Base-by-base conservation (phyloP, 2,797 vertebrate species). In the Enteromius afrohamiltoni region DNA sequence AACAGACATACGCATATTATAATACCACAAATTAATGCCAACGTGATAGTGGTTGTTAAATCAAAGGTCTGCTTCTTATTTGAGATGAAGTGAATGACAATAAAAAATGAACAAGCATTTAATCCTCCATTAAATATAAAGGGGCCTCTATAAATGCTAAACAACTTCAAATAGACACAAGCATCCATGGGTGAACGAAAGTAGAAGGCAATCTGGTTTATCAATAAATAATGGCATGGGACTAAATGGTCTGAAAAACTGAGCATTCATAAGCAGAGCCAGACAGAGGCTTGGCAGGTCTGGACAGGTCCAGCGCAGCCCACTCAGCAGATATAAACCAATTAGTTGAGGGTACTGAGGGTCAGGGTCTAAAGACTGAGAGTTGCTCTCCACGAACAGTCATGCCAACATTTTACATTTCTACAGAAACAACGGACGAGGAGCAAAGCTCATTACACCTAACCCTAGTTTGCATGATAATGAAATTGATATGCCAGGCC, bases 241-340 rank as follows among this genome's bases (percentile, higher is more conserved):
- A 6, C 3, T 23, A 47, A 73, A 78, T 40, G 58, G 6, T 49
- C 49, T 80, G n/a, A 70, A 65, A 47, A 70, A 68, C 62, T 23
- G 34, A 75, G 62, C 45, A 40, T 37, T 82, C 55, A 51, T 65
- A 53, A 65, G 45, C 9, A 51, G 80, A 74, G 23, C 31, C 23
- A 8, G 23, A n/a, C 23, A 47, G 58, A 47, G 53, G n/a, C 26
- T 62, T 73, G 51, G 45, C 49, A 58, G 29, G 19, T n/a, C 45
- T 53, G 47, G 55, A 81, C 79, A 74, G 58, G 11, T 53, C 34
- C 45, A 40, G 8, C 55, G 13, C 31, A n/a, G 51, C 49, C 26
- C 13, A 68, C 79, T 82, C 62, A 29, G 17, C 87, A 84, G 86
- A 91, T 88, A 89, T 85, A 90, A 71, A 79, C 47, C 84, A 79